Percentiles rank a stretch among this genome's conserved stretches.
These are phyloP conservation scores for Drosophila anomalipes DNA, from an alignment of 2,888 invertebrate genomes.

Conservation along the genomic window DNA sequence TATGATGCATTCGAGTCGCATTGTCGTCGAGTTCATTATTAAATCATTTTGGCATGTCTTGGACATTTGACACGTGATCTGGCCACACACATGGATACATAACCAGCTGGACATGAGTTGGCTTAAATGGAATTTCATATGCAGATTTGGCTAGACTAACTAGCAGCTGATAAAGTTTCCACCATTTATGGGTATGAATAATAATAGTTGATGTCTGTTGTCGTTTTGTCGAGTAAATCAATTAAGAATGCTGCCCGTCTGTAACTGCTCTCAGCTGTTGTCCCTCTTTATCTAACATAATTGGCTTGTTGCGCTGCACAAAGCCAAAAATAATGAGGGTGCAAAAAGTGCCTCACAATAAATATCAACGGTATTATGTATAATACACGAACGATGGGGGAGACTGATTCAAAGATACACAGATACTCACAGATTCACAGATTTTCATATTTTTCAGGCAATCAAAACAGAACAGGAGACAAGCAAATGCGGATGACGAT, in stretches of 20 bases:
- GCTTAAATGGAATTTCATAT: slow-evolving; percentile 55
- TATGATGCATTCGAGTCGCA: slow-evolving; percentile 44
- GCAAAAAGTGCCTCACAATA: slow-evolving; percentile 47
- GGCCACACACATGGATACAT: slow-evolving; percentile 63
- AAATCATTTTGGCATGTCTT: slow-evolving; percentile 61
- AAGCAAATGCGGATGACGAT: slow-evolving; percentile 66
- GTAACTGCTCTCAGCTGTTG: slow-evolving; percentile 54
- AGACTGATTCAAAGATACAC: slow-evolving; percentile 5
- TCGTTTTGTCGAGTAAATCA: slow-evolving; percentile 48
- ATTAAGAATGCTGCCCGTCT: slow-evolving; percentile 47
- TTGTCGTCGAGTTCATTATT: slow-evolving; percentile 75
- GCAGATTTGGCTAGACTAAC: slow-evolving; percentile 52
- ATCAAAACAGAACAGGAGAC: slow-evolving; percentile 56
- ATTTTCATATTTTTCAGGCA: slow-evolving; percentile 60
- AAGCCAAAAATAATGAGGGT: slow-evolving; percentile 80
- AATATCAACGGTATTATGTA: slow-evolving; percentile 51
- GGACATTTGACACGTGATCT: slow-evolving; percentile 68
- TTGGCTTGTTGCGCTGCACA: slow-evolving; percentile 72
- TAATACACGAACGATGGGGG: slow-evolving; percentile 23
- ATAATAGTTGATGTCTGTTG: slow-evolving; percentile 3
- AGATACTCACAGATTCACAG: slow-evolving; percentile 25
- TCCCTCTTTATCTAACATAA: slow-evolving; percentile 71
- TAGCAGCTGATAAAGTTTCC: slow-evolving; percentile 55
- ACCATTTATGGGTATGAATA: slow-evolving; percentile 47
- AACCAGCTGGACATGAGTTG: slow-evolving; percentile 74